These are phyloP conservation scores for Cylindroiulus punctatus DNA, from an alignment of 2,888 invertebrate species.

Conservation along the genomic window DNA sequence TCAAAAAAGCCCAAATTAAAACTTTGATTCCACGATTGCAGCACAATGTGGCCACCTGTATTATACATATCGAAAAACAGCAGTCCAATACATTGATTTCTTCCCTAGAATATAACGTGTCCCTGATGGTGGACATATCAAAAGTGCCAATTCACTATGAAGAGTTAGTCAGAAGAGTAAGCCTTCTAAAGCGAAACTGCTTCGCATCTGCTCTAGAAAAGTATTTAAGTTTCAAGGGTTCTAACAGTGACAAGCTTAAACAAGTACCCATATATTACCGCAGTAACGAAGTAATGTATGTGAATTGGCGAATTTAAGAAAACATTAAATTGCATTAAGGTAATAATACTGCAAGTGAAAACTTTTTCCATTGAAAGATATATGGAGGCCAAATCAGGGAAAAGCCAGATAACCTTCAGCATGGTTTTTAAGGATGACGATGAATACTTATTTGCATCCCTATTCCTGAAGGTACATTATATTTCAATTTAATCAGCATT, in stretches of 20 bases:
- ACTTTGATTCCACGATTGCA: too few relatives aligned
- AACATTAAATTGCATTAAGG: neutral
- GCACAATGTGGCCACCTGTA: too few relatives aligned
- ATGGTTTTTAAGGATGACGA: constrained; percentile 16
- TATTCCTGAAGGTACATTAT: constrained; percentile 35
- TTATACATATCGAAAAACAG: too few relatives aligned
- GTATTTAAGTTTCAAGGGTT: constrained; percentile 44
- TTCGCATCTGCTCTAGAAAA: constrained; percentile 1
- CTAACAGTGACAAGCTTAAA: neutral
- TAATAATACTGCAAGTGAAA: neutral
- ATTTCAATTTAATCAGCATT: neutral
- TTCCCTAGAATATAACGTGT: constrained; percentile 31
- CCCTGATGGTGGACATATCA: constrained; percentile 43
- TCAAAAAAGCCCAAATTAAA: too few relatives aligned
- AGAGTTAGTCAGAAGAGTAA: constrained; percentile 37
- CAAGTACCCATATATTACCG: neutral
- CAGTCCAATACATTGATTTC: too few relatives aligned
- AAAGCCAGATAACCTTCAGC: neutral
- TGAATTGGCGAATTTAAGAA: neutral
- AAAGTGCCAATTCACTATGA: constrained; percentile 47
- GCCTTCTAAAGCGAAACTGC: constrained; percentile 31
- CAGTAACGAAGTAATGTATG: constrained; percentile 26
- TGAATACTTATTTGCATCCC: neutral
- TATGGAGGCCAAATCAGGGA: neutral
- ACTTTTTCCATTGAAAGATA: neutral